Base-by-base conservation (phyloP, 92 coral and sea anemone species). In the Palythoa grandiflora region DNA sequence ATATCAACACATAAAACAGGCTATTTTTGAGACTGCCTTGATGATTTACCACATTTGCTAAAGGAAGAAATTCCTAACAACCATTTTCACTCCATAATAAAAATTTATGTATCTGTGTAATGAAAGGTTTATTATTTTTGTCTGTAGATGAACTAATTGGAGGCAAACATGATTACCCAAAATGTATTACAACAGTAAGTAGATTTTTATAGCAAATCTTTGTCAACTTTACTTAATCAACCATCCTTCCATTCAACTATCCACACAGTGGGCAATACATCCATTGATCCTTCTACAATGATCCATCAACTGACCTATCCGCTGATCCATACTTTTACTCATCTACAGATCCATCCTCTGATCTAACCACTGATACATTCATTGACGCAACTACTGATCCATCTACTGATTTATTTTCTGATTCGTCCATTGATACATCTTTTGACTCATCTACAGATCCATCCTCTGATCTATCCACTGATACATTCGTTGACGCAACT, bases 81-180 rank as follows among this genome's bases (percentile, higher is more conserved):
- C 7, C 7, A 44, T 44, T 44, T 44, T 44, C 7, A 44, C 7
- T 44, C 50, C 50, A 19, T 61, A 1, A 61, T 61, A 15, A 61
- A 14, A 19, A 17, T 5, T 17, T 14, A 14, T 10, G 3, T 57
- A 15, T 5, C n/a, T 61, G 16, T 16, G 6, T 12, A 68, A 9
- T 10, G 4, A 9, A 11, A 35, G 15, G 37, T 70, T 28, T 28
- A 70, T 28, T 3, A 35, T 12, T 15, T 52, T 14, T 74, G 38
- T 74, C 28, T 52, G 70, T 39, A 95, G 98, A 95, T 89, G 96
- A 95, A 35, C 89, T 93, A 5, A 90, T 93, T 79, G 96, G 98
- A 9, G 94, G 96, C 21, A 91, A 86, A 78, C 90, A 93, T 17
- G 98, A 95, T 66, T 95, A 93, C 89, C 94, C 98, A 68, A 93